Evolutionary conservation across 1,140 invertebrate genomes (phyloP).

Genomic region (Cheumatopsyche charites): DNA sequence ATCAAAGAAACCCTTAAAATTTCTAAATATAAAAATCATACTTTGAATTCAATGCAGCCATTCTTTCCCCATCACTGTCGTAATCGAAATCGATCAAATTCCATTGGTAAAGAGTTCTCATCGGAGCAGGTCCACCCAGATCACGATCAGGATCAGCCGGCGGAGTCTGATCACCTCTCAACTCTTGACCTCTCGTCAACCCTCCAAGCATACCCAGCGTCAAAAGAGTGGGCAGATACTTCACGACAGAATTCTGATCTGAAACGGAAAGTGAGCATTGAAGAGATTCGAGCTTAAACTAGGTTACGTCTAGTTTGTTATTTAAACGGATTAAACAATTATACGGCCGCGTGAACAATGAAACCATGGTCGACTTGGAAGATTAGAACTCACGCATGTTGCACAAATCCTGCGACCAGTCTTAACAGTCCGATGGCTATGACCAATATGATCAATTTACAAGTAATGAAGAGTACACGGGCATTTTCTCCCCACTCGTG

Average conservation of each 20-base stretch:
- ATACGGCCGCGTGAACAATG: too few relatives aligned
- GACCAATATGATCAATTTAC: slow-evolving; percentile 5
- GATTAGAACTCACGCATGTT: slow-evolving; percentile 1
- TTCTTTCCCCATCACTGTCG: slow-evolving; percentile 50
- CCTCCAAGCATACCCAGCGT: slow-evolving; percentile 30
- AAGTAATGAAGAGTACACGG: neutral
- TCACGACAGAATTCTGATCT: slow-evolving; percentile 25
- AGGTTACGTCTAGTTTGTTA: too few relatives aligned
- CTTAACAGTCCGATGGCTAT: neutral
- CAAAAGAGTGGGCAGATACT: slow-evolving; percentile 40
- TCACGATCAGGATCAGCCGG: slow-evolving; percentile 49
- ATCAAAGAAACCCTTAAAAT: slow-evolving; percentile 4
- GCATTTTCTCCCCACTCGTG: neutral
- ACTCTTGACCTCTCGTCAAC: neutral
- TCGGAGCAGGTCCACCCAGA: slow-evolving; percentile 51
- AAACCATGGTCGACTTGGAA: too few relatives aligned
- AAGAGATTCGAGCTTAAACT: too few relatives aligned
- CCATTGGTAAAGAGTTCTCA: slow-evolving; percentile 58
- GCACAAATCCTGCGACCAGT: neutral
- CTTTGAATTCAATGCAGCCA: slow-evolving; percentile 38
- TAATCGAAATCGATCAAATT: slow-evolving; percentile 58
- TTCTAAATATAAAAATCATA: slow-evolving; percentile 18
- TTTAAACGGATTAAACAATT: too few relatives aligned
- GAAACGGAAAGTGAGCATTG: neutral
- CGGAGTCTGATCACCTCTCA: slow-evolving; percentile 40